phyloP scores from a whole-genome alignment of 2,888 invertebrate genomes.

The Nasonia oneida region DNA sequence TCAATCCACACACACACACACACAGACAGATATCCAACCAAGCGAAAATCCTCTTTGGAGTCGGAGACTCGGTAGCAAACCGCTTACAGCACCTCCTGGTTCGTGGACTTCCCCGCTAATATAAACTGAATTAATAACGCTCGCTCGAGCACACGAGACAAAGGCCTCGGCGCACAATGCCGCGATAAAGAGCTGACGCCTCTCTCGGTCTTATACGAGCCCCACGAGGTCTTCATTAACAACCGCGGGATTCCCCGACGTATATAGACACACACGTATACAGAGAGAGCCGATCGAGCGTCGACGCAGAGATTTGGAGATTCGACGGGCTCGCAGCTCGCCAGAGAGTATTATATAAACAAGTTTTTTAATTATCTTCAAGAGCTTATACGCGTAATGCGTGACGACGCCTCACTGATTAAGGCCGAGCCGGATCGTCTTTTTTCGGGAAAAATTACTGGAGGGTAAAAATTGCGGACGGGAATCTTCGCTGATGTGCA shows the following conservation, averaged over 20 bases:
- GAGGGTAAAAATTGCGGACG: background rate
- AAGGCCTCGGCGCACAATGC: background rate
- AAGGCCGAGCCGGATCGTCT: background rate
- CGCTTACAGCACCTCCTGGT: background rate
- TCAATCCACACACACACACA: background rate
- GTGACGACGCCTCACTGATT: background rate
- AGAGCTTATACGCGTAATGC: background rate
- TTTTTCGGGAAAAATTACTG: background rate
- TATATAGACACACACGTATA: background rate
- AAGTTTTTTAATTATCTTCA: background rate
- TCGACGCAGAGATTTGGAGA: background rate
- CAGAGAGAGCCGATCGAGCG: background rate
- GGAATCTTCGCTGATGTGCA: background rate
- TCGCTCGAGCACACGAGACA: background rate
- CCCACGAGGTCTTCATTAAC: constrained; percentile 5
- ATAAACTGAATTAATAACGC: constrained; percentile 33
- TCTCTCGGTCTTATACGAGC: background rate
- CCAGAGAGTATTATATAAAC: background rate
- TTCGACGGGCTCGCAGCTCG: background rate
- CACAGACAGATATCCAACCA: background rate
- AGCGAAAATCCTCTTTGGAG: constrained; percentile 6
- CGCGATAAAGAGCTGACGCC: background rate
- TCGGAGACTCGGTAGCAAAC: background rate
- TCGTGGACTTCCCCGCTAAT: background rate
- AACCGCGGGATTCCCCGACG: background rate